A percentile compares a stretch with the other conserved stretches of the same genome.
These are phyloP conservation scores for Mesocricetus auratus DNA, from an alignment of 2,113 vertebrate genomes.

Conservation along the genomic window DNA sequence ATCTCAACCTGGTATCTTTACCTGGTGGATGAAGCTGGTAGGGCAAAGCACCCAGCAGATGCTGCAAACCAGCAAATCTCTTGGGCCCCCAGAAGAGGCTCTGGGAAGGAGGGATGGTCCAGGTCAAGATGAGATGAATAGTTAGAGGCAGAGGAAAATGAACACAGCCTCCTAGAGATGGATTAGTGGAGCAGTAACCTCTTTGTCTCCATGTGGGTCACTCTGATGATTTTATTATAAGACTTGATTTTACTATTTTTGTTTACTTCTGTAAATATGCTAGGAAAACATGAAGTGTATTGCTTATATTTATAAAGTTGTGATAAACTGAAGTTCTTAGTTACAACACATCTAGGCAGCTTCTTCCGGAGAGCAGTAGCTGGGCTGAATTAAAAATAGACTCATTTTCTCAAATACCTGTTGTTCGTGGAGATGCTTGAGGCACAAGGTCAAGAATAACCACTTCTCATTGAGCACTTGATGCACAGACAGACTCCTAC, in stretches of 20 bases:
- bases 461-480: neutral
- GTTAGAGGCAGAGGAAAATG: neutral
- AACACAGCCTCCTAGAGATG: accelerated
- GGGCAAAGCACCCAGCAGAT: neutral
- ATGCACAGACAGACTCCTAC: neutral
- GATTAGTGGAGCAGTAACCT: neutral
- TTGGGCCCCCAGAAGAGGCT: neutral
- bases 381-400: conserved; percentile 29
- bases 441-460: conserved; percentile 4
- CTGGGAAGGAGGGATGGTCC: neutral
- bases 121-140: accelerated
- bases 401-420: neutral
- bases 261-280: conserved; percentile 15
- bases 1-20: neutral
- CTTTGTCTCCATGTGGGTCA: neutral
- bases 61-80: neutral
- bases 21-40: neutral
- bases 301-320: neutral
- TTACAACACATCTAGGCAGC: neutral
- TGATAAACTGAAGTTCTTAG: neutral
- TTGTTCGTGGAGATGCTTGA: conserved; percentile 20
- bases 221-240: neutral
- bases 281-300: neutral
- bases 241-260: neutral
- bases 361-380: neutral